Base-by-base conservation (phyloP, 2,888 invertebrate species). In the Nymphalis polychloros region DNA sequence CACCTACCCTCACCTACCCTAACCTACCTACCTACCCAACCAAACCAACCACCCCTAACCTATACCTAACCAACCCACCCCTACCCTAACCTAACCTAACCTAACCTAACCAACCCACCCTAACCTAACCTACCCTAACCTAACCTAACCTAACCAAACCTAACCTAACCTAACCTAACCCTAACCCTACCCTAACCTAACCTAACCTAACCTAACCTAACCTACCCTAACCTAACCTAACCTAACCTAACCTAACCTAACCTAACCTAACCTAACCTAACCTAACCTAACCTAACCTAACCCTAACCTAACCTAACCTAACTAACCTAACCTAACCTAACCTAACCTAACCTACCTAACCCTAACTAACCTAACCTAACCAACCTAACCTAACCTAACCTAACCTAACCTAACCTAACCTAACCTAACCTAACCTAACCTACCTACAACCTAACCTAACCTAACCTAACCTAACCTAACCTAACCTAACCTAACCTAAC, bases 31-130 rank as follows among this genome's bases (percentile, higher is more conserved):
- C 35, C 63, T 52, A 41, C 41, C 52, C 35, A 55, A 64, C 53
- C 46, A 23, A 55, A 55, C 64, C 50, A 55, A 64, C 64, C 46
- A 23, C 57, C 57, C 64, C 55, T 55, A 49, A 49, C 49, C 49
- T 49, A 49, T n/a, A 49, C 49, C 49, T 49, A 49, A 49, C 49
- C 49, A 19, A 49, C 19, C 49, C 49, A 19, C 19, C 19, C 49
- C 49, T 49, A 49, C 19, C 49, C 49, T 49, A 49, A 49, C 49
- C 49, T 49, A 50, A 50, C 50, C 50, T 50, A 50, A 50, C 50
- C 50, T 50, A 50, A 50, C 50, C 50, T 50, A 50, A 50, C 50
- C 50, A 20, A 50, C 50, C 50, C 23, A 50, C 20, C 50, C 50
- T 50, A 50, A 50, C 50, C 50, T 50, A 50, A 50, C 50, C 50